phyloP scores from a whole-genome alignment of 2,113 vertebrate genomes.

The Paedocypris sp. region DNA sequence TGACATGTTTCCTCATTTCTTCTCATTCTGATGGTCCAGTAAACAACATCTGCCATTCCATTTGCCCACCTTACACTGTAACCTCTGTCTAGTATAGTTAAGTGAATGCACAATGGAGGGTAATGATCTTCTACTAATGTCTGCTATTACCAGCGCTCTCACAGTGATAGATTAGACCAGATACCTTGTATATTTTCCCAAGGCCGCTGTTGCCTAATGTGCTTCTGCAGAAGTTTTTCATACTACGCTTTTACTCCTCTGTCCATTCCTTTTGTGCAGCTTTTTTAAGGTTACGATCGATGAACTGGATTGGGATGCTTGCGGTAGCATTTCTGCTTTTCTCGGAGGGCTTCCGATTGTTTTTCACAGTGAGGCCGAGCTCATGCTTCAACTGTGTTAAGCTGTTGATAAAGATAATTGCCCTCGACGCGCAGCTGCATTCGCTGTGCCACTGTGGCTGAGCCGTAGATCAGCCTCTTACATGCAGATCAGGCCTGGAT shows the following conservation, averaged over 20 bases:
- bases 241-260: conserved; percentile 9
- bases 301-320: conserved; percentile 15
- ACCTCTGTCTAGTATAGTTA: conserved; percentile 40
- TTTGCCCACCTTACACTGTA: conserved; percentile 35
- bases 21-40: conserved; percentile 34
- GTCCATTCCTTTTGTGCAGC: neutral
- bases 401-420: conserved; percentile 27
- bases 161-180: conserved; percentile 36
- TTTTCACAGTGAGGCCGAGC: neutral
- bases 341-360: neutral
- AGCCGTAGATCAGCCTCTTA: conserved; percentile 27
- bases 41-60: conserved; percentile 42
- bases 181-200: conserved; percentile 31
- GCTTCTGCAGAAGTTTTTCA: conserved; percentile 7
- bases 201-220: conserved; percentile 27
- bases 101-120: conserved; percentile 41
- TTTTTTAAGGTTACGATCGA: neutral
- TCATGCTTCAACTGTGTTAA: conserved; percentile 1
- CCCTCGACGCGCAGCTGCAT: conserved; percentile 15
- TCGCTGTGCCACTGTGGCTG: conserved; percentile 15
- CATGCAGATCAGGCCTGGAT: conserved; percentile 35
- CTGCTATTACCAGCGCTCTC: conserved; percentile 37
- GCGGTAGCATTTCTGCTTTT: neutral
- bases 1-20: conserved; percentile 22
- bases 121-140: conserved; percentile 43